Base-by-base conservation (phyloP, 2,113 vertebrate species). In the Kobus ellipsiprymnus region DNA sequence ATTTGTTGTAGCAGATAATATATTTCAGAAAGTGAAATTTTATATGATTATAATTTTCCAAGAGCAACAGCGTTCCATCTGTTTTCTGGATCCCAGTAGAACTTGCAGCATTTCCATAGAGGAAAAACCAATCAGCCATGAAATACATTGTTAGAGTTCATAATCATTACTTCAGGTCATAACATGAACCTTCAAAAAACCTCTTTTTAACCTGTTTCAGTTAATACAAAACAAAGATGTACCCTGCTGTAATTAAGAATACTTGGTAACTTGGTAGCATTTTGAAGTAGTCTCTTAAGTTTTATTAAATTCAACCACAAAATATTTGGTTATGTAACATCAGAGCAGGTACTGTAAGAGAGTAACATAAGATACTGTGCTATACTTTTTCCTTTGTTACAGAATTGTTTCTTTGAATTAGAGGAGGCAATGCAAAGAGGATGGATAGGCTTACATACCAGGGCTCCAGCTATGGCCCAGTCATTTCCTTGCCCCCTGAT, bases 1-100 rank as follows among this genome's bases (percentile, higher is more conserved):
- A 81, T 86, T 91, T 96, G 59, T 80, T 96, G 25, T 36, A 97
- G n/a, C 46, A 92, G 5, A 91, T 10, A 87, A 8, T 96, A 40
- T 78, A 33, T 93, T 93, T 90, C 21, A 11, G 23, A n/a, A 77
- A 80, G 11, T 67, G 19, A 98, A 92, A 88, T 89, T 82, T 81
- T 81, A 90, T 25, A 7, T 80, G 52, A 83, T 59, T 91, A 0
- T 83, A 8, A n/a, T 87, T 96, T 90, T 92, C 12, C 33, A 89
- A 27, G 7, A 6, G 5, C 19, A 10, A 44, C 4, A 96, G 19
- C 6, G 13, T 82, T 88, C 5, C 52, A 5, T 85, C 13, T 96
- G 40, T 78, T 36, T 78, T 96, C 16, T 62, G 46, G 23, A 55
- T 87, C 27, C 85, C 60, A 88, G 27, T 77, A 62, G 55, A 94